Evolutionary conservation across 1,140 invertebrate genomes (phyloP).

Genomic region (Lepidurus arcticus): DNA sequence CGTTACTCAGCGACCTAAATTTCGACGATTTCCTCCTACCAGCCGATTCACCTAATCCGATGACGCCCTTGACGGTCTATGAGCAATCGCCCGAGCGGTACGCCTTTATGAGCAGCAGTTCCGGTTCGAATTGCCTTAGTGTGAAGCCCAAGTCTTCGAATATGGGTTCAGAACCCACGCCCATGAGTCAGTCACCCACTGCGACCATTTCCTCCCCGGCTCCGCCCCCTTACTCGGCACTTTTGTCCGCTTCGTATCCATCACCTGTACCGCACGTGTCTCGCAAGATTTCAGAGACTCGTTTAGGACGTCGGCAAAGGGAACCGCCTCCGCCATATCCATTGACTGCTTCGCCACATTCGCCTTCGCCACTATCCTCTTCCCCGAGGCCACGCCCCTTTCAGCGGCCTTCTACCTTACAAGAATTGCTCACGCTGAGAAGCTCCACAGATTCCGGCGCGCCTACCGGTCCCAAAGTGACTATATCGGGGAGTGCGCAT

Average conservation of each 20-base stretch:
- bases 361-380: not conserved
- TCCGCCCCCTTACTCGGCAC: not conserved
- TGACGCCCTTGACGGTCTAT: constrained; percentile 33
- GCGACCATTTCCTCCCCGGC: constrained; percentile 36
- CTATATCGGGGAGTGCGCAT: not conserved
- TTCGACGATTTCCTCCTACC: constrained; percentile 75
- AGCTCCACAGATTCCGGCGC: not conserved
- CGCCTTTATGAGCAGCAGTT: not conserved
- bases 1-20: constrained; percentile 67
- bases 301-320: constrained; percentile 45
- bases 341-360: constrained; percentile 45
- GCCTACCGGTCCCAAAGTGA: not conserved
- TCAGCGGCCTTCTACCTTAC: constrained; percentile 2
- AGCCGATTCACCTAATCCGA: constrained; percentile 49
- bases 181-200: constrained; percentile 30
- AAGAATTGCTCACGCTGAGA: not conserved
- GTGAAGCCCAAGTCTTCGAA: not conserved
- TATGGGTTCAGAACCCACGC: not conserved
- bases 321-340: constrained; percentile 44
- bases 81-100: constrained; percentile 34
- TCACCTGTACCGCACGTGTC: not conserved
- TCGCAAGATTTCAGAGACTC: constrained; percentile 31
- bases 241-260: constrained; percentile 11
- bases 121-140: not conserved
- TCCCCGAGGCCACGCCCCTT: constrained; percentile 1